Conservation (phyloP, 2,113 vertebrate genomes). For the Pluvianellus socialis region DNA sequence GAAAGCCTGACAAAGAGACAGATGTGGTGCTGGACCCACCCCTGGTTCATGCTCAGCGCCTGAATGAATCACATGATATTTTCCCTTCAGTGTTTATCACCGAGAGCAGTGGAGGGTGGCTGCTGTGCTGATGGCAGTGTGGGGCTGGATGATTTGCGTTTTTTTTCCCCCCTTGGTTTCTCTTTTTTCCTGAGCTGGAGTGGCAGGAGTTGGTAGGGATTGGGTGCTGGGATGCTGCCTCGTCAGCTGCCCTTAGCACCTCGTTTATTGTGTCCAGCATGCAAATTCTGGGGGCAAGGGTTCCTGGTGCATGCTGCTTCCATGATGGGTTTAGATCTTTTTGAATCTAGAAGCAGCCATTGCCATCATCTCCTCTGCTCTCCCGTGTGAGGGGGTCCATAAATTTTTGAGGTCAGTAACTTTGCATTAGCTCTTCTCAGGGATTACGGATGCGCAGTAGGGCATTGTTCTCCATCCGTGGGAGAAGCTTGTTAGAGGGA, state of each 20-base stretch:
- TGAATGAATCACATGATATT: fast-evolving
- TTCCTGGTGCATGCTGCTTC: fast-evolving
- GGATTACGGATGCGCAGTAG: fast-evolving
- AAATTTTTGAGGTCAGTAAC: neutral
- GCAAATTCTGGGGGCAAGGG: fast-evolving
- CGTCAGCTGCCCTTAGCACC: neutral
- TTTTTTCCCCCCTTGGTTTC: neutral
- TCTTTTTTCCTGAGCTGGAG: neutral
- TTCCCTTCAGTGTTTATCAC: neutral
- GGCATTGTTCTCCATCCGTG: neutral
- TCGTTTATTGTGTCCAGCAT: neutral
- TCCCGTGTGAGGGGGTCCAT: neutral
- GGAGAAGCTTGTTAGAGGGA: neutral
- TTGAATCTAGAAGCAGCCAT: neutral
- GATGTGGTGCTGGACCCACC: neutral
- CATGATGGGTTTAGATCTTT: neutral
- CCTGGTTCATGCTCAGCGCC: fast-evolving
- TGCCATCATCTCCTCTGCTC: neutral
- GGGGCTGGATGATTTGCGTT: neutral
- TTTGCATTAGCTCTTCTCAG: neutral
- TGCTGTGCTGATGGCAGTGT: neutral
- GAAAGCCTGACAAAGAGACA: neutral
- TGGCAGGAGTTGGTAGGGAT: neutral
- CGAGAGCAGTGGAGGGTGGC: neutral
- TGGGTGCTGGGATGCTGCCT: neutral